Base-by-base conservation (phyloP, 2,797 vertebrate genomes). In the Lophius americanus region DNA sequence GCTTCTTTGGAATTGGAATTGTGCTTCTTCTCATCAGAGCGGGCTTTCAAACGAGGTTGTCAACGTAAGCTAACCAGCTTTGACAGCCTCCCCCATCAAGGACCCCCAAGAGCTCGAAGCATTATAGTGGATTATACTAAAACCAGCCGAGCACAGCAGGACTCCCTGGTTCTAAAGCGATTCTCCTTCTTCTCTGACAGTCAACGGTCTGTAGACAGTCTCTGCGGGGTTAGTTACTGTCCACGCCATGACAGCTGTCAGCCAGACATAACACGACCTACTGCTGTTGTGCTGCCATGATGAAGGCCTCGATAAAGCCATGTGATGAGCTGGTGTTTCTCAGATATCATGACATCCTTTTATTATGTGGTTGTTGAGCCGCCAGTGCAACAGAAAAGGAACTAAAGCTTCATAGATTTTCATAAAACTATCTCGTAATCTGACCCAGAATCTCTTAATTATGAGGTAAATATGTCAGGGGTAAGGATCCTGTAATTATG, bases 61-160 rank as follows among this genome's bases (percentile, higher is more conserved):
- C 55, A 14, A 52, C 70, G 51, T 62, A 43, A 42, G 70, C 64
- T 58, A 57, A 79, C 63, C 71, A 73, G 75, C 78, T 75, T 61
- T 70, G 76, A 73, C 76, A 51, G 78, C 59, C 48, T 66, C 59
- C 55, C 7, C 83, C 78, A 61, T 23, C 62, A 60, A 73, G 56
- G 65, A 67, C 61, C 47, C 41, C 23, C 0, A 60, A 57, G 68
- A 75, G 78, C 77, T 57, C 67, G 38, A 54, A 51, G 73, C 70
- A 70, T 86, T 78, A 75, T 7, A 3, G 57, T 62, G 76, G 85
- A 84, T 86, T 88, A 86, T 57, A 64, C 75, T 65, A 56, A 83
- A 63, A 77, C 82, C 74, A 71, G 71, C 76, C 33, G 61, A 82
- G 80, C 75, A 55, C 83, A 68, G 80, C 73, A 41, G 3, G 78